Percentiles rank a stretch among this genome's conserved stretches.
Conservation (phyloP, 2,888 invertebrate genomes). For the Steinernema hermaphroditum region DNA sequence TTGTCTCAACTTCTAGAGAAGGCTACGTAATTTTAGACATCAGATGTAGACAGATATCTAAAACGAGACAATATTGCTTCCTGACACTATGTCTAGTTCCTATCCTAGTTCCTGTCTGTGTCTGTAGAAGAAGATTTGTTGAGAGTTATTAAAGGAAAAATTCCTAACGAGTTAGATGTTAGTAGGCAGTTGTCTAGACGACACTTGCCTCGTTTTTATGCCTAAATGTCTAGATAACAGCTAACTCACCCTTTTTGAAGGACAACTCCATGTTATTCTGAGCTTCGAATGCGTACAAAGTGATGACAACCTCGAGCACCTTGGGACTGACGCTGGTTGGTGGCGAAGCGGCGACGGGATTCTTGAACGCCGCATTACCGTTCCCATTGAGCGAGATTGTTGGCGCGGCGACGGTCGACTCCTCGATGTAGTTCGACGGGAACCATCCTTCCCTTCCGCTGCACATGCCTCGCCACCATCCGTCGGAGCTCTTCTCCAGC, state of each 20-base stretch:
- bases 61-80: too few relatives aligned
- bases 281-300: constrained; percentile 68
- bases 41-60: too few relatives aligned
- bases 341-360: constrained; percentile 33
- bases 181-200: too few relatives aligned
- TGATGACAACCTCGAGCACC: constrained; percentile 49
- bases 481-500: constrained; percentile 95
- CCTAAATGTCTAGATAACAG: background rate
- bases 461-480: constrained; percentile 90
- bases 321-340: background rate
- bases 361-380: constrained; percentile 41
- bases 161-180: too few relatives aligned
- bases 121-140: too few relatives aligned
- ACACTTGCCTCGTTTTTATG: background rate
- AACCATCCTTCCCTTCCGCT: constrained; percentile 78
- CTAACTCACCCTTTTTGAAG: constrained; percentile 48
- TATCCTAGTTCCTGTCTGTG: too few relatives aligned
- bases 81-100: too few relatives aligned
- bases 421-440: constrained; percentile 90
- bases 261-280: constrained; percentile 74
- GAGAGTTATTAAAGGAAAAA: too few relatives aligned
- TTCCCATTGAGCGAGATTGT: constrained; percentile 34
- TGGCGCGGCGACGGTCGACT: constrained; percentile 46
- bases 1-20: too few relatives aligned
- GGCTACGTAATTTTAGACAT: too few relatives aligned